Evolutionary conservation across 1,140 invertebrate species (phyloP).

Genomic region (Pteromalus puparum): DNA sequence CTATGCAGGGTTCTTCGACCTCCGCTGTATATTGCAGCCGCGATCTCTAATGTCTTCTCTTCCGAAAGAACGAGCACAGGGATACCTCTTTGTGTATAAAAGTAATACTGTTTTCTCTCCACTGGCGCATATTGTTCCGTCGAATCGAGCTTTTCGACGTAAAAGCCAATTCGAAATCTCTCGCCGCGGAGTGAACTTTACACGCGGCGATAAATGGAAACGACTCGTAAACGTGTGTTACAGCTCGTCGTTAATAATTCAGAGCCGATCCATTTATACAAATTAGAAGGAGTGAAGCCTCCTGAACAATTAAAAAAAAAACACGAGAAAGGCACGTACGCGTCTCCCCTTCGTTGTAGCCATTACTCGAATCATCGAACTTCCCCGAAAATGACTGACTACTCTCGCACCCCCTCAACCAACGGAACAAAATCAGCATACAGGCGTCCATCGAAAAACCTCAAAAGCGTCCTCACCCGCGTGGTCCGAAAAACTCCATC

Average conservation of each 20-base stretch:
- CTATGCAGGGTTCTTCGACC: constrained; percentile 29
- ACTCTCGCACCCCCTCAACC: no score
- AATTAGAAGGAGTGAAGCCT: no score
- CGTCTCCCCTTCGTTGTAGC: no score
- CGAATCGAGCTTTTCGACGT: not conserved
- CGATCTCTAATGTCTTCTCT: not conserved
- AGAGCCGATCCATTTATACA: no score
- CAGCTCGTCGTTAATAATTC: no score
- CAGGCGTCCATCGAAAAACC: not conserved
- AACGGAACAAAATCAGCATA: not conserved
- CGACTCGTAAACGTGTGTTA: no score
- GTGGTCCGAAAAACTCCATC: not conserved
- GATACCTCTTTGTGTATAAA: not conserved
- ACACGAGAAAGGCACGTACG: no score
- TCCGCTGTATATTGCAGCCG: not conserved
- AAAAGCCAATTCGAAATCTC: not conserved
- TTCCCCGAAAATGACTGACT: no score
- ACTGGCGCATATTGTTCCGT: not conserved
- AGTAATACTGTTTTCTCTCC: not conserved
- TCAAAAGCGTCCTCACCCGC: not conserved
- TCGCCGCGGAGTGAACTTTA: not conserved
- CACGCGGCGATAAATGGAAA: no score
- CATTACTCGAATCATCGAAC: no score
- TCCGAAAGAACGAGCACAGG: constrained; percentile 3
- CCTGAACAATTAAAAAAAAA: no score